phyloP scores from a whole-genome alignment of 2,888 invertebrate genomes.

The Spilarctia lutea region DNA sequence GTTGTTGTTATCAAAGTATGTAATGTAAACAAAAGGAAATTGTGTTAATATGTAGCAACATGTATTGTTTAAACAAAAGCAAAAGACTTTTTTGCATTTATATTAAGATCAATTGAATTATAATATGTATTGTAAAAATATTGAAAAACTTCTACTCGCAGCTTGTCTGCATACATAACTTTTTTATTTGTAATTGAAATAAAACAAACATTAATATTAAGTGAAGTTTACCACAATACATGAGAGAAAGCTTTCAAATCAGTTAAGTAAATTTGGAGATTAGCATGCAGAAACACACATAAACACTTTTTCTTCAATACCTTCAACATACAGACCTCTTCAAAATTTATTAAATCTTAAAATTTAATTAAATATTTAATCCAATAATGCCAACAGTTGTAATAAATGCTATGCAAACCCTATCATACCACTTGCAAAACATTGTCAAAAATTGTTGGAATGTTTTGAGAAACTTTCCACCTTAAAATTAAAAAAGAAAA shows the following conservation, averaged over 20 bases:
- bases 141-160: neutral
- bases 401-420: neutral
- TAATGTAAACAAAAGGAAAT: conserved; percentile 3
- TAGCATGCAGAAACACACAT: neutral
- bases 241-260: too few relatives aligned
- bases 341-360: neutral
- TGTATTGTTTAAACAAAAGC: neutral
- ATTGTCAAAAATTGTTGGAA: neutral
- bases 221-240: too few relatives aligned
- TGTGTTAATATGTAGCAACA: neutral
- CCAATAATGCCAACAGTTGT: neutral
- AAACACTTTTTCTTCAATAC: neutral
- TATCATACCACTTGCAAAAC: neutral
- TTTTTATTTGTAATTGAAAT: too few relatives aligned
- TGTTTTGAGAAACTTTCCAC: neutral
- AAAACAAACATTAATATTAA: too few relatives aligned
- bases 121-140: neutral
- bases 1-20: conserved; percentile 9
- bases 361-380: neutral
- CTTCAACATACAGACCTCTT: too few relatives aligned
- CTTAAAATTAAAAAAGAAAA: neutral
- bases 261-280: too few relatives aligned
- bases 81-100: neutral
- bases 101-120: neutral
- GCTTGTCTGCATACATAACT: too few relatives aligned